These are phyloP conservation scores for Pelodytes ibericus DNA, from an alignment of 2,797 vertebrate species.

Conservation along the genomic window DNA sequence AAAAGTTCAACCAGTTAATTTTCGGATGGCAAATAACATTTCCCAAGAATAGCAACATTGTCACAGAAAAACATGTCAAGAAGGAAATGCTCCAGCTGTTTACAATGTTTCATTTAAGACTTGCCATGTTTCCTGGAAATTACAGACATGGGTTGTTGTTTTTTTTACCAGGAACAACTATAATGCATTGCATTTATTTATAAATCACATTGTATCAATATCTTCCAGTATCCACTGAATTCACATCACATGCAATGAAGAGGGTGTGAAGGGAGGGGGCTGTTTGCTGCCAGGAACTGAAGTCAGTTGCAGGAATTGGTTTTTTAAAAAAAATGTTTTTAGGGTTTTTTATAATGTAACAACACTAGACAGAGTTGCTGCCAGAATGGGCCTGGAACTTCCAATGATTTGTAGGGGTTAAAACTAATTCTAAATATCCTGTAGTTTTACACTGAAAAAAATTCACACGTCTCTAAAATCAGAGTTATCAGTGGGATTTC, in stretches of 20 bases:
- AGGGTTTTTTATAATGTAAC: too few relatives aligned
- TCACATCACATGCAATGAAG: not conserved
- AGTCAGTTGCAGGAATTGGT: constrained; percentile 4
- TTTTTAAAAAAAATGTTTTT: too few relatives aligned
- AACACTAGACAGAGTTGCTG: too few relatives aligned
- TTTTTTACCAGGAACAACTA: constrained; percentile 12
- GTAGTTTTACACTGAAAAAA: too few relatives aligned
- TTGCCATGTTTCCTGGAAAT: constrained; percentile 23
- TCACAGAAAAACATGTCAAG: constrained; percentile 15
- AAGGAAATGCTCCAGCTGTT: constrained; percentile 9
- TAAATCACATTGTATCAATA: not conserved
- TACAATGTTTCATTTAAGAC: not conserved
- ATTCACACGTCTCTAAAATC: too few relatives aligned
- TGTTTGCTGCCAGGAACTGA: constrained; percentile 23
- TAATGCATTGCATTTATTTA: constrained; percentile 13
- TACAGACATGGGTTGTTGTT: constrained; percentile 19
- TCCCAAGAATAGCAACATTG: constrained; percentile 13
- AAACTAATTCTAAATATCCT: too few relatives aligned
- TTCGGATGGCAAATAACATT: not conserved
- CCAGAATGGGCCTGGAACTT: too few relatives aligned
- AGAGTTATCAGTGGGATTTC: too few relatives aligned
- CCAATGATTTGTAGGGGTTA: too few relatives aligned
- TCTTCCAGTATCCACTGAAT: not conserved
- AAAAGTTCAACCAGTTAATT: constrained; percentile 10
- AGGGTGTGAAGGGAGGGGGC: not conserved